A percentile compares a stretch with the other conserved stretches of the same genome.
phyloP scores from a whole-genome alignment of 2,113 vertebrate genomes.

The Etheostoma spectabile region DNA sequence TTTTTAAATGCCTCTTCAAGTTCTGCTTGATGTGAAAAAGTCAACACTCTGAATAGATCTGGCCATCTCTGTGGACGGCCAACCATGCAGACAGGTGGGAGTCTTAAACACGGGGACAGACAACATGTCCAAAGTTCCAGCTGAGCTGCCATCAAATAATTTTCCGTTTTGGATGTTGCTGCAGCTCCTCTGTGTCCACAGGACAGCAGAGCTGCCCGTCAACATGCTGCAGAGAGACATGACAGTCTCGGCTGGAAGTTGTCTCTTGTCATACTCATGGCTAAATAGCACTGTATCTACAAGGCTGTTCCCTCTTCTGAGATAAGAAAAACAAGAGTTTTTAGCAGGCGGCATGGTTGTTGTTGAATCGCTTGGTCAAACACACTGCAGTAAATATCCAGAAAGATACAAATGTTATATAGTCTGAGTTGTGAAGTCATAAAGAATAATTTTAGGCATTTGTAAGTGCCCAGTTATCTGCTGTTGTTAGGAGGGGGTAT shows the following conservation, averaged over 20 bases:
- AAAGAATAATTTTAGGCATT: not conserved
- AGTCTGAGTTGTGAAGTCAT: not conserved
- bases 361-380: not conserved
- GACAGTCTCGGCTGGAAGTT: constrained; percentile 38
- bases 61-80: constrained; percentile 17
- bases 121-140: constrained; percentile 43
- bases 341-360: not conserved
- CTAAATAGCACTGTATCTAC: not conserved
- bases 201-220: constrained; percentile 53
- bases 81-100: constrained; percentile 2
- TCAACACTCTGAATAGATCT: constrained; percentile 4
- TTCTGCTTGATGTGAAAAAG: not conserved
- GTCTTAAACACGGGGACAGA: not conserved
- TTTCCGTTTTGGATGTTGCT: constrained; percentile 32
- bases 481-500: too few species aligned
- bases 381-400: not conserved
- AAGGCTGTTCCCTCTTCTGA: not conserved
- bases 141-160: constrained; percentile 53
- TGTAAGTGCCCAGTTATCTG: not conserved
- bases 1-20: not conserved
- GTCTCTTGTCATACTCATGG: constrained; percentile 6
- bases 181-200: constrained; percentile 44
- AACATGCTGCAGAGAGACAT: constrained; percentile 36
- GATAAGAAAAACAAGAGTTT: not conserved
- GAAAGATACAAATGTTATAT: not conserved